Evolutionary conservation across 2,797 vertebrate species (phyloP).

Genomic region (Buceros bicornis): DNA sequence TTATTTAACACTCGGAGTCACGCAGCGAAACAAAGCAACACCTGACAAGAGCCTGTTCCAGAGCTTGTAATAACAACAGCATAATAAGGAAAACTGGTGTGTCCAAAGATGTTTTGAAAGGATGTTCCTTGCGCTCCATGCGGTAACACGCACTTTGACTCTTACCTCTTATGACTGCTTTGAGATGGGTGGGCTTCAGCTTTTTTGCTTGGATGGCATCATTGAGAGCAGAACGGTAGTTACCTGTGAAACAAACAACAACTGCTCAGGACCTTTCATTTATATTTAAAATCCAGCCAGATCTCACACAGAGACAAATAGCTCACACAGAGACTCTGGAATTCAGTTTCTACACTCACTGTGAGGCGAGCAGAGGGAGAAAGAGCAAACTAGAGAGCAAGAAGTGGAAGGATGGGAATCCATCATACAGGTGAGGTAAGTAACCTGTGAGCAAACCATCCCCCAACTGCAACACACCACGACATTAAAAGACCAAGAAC

Average conservation of each 20-base stretch:
- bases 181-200: slow-evolving; percentile 90
- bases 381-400: neutral
- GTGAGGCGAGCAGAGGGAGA: fast-evolving
- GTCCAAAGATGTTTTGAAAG: neutral
- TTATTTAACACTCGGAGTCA: neutral
- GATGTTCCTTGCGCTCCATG: fast-evolving
- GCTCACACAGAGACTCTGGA: neutral
- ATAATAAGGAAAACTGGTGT: fast-evolving
- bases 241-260: slow-evolving; percentile 81
- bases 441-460: neutral
- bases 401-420: neutral
- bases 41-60: neutral
- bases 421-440: neutral
- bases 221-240: slow-evolving; percentile 91
- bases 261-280: neutral
- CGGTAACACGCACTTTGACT: fast-evolving
- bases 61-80: neutral
- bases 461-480: neutral
- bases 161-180: slow-evolving; percentile 92
- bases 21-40: fast-evolving
- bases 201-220: slow-evolving; percentile 90
- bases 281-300: neutral
- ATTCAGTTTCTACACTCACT: neutral
- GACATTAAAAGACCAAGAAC: neutral
- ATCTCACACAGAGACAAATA: neutral